phyloP scores from a whole-genome alignment of 2,113 vertebrate genomes.

The Thamnophis sirtalis region DNA sequence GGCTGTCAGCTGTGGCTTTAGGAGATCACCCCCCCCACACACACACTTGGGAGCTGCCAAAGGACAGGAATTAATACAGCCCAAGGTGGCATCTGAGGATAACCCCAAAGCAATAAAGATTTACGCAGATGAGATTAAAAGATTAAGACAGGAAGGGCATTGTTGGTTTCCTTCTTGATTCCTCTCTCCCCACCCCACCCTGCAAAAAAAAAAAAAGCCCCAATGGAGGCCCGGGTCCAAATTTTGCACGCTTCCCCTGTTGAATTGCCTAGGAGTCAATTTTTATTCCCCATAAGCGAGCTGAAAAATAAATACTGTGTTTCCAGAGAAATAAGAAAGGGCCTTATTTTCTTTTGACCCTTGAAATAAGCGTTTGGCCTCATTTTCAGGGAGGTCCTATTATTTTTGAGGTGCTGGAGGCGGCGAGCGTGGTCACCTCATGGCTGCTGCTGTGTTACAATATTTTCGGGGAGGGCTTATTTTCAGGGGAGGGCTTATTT shows the following conservation, averaged over 20 bases:
- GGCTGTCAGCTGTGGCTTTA: not conserved
- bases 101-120: not conserved
- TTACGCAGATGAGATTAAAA: not conserved
- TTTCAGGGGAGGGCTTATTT: too few species aligned
- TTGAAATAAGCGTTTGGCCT: too few species aligned
- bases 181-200: not conserved
- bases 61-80: not conserved
- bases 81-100: not conserved
- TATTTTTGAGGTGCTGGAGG: too few species aligned
- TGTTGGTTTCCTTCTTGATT: not conserved
- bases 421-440: too few species aligned
- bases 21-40: accelerated
- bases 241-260: not conserved
- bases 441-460: too few species aligned
- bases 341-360: too few species aligned
- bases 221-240: not conserved
- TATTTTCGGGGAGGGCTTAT: too few species aligned
- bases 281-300: not conserved
- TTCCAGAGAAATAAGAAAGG: too few species aligned
- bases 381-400: too few species aligned
- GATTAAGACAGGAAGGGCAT: not conserved
- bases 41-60: not conserved
- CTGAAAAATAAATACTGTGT: too few species aligned
- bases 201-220: not conserved
- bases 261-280: not conserved